Evolutionary conservation across 2,113 vertebrate species (phyloP), one percentile per base, ranked within the genome.

Genomic region (Halcyon senegalensis): DNA sequence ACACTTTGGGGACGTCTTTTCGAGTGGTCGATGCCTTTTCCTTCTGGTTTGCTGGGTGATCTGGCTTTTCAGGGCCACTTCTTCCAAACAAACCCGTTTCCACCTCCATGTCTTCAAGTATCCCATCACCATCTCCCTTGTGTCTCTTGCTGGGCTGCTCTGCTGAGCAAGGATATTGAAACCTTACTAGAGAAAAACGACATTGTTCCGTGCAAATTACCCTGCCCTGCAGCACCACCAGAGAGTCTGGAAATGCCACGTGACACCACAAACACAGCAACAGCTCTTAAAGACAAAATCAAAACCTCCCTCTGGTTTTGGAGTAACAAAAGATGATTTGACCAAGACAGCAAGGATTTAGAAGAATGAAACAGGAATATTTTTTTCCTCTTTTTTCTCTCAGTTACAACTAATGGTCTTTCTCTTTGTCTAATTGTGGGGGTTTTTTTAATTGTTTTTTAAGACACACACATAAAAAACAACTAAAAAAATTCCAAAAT

Each of bases 81-180:
- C 95, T 98, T 33, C 98, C 98, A 17, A 97, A 96, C 4, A 98
- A 95, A 5, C 98, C 98, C 0, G 78, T 78, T 90, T 99, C 98
- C 0, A 97, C 98, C 35, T 98, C 98, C 95, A 98, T 98, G 74
- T 94, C 96, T 35, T 98, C 98, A 3, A 74, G 37, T 11, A 76
- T 31, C 1, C 93, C 83, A 20, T 98, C 98, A 5, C 97, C 97
- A 6, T 98, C 98, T 23, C 98, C 97, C 94, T 90, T 96, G 28
- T 97, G 98, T 63, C 98, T 98, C 96, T 99, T 99, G 53, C 94
- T 93, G 76, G 98, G 98, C 96, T 98, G 97, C 82, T 98, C 98
- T 98, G 69, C 28, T 78, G 50, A 33, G 20, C 0, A 68, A 88
- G 10, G 18, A 66, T 73, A 94, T 37, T 25, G 19, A 72, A 86